Base-by-base conservation (phyloP, 2,113 vertebrate species). In the Otus sunia region DNA sequence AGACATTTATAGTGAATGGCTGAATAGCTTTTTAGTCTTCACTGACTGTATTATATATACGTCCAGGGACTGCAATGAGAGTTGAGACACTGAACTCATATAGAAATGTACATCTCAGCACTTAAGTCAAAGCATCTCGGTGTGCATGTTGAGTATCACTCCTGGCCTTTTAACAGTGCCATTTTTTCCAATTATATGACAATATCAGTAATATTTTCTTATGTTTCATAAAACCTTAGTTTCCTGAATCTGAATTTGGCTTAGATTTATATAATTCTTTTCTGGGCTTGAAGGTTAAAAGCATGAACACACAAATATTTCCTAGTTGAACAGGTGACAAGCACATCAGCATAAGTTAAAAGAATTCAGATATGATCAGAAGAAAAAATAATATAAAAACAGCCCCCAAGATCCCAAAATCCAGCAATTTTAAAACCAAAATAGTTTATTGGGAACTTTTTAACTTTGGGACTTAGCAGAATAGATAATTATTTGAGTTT, bases 271-370 rank as follows among this genome's bases (percentile, higher is more conserved):
- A 2, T 12, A 64, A 64, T 41, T 55, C 0, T 80, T 67, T 88
- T 34, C 63, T 66, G 3, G 4, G 1, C 15, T 83, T 45, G 19
- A 90, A 80, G 25, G 12, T 8, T 50, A 22, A 83, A 88, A 86
- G 0, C 5, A 23, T 9, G 13, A 53, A 58, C 12, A 21, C 3
- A n/a, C 0, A 5, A 68, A 50, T 56, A 32, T 49, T 30, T 69
- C 5, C 8, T 86, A 62, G 12, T 9, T 37, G 41, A 83, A 5
- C 7, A 59, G 9, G 14, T 62, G 49, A 53, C 14, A 55, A 62
- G 2, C 4, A n/a, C 6, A 22, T 30, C 2, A 83, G 4, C 29
- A 5, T 21, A 60, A 72, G 12, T 22, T 29, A 36, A 45, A 92
- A 66, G 5, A 66, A 45, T 20, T 66, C 18, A 62, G 8, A 32